Base-by-base conservation (phyloP, 2,888 invertebrate genomes). In the Xylocampa areola region DNA sequence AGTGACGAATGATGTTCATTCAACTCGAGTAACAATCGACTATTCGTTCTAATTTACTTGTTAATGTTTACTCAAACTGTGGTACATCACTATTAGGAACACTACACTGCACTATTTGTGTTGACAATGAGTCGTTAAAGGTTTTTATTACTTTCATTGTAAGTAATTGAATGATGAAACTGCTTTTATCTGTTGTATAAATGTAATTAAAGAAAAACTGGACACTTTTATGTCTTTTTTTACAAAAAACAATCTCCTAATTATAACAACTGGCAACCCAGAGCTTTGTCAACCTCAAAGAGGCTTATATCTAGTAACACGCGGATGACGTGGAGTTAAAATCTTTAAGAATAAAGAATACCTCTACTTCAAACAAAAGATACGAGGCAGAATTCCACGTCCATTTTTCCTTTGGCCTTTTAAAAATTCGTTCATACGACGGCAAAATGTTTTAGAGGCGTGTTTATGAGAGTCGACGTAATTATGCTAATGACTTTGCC, bases 401-500 rank as follows among this genome's bases (percentile, higher is more conserved):
- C 33, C 19, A 63, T 63, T 68, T 53, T 58, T 55, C 41, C 60
- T 62, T 72, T 63, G n/a, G 66, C 50, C 53, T 32, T 71, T 65
- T 61, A 51, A 61, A 73, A 70, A 63, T 62, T 67, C 57, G 44
- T 54, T 60, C 48, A 64, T 59, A 74, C 51, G 65, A 51, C 57
- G 35, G 45, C 27, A 36, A 49, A 71, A 65, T 71, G 68, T 71
- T 75, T 64, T 61, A 74, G 63, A 59, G 39, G 59, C 69, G 45
- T 77, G 75, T 77, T 76, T 77, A 77, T 74, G 64, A 71, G 68
- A 54, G 52, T 27, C 58, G 43, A 60, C 45, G 68, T 71, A 76
- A 77, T 77, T 73, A 76, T 64, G 64, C 62, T 69, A 77, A 77
- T 76, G 76, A 71, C 67, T 69, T 49, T 52, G 55, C 57, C 45